Evolutionary conservation across 2,888 invertebrate genomes (phyloP).

Genomic region (Julus scanicus): DNA sequence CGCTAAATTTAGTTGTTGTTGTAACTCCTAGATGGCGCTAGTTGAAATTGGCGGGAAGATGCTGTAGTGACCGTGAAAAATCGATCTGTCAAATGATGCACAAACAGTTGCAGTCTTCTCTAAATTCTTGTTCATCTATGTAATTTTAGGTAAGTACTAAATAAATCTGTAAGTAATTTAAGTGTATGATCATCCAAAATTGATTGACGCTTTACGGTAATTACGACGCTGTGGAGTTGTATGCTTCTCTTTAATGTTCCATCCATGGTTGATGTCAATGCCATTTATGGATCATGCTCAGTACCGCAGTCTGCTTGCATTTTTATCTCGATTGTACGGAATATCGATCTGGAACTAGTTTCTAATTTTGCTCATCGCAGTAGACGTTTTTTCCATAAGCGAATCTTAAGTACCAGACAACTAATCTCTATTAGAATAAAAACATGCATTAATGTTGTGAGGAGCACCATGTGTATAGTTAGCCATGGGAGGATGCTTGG

Average conservation of each 20-base stretch:
- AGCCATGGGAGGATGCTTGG: constrained; percentile 52
- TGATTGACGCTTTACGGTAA: not conserved
- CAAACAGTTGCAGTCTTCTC: not conserved
- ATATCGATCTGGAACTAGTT: constrained; percentile 14
- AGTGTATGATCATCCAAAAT: not conserved
- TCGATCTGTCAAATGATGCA: not conserved
- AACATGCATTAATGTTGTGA: not conserved
- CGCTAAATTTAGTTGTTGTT: not conserved
- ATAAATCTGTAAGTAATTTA: not conserved
- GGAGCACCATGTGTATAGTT: not conserved
- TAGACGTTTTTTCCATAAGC: not conserved
- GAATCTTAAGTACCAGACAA: not conserved
- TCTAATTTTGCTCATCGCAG: not conserved
- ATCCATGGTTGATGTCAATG: constrained; percentile 31
- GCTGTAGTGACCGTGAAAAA: not conserved
- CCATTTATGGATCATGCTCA: constrained; percentile 40
- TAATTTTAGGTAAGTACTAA: not conserved
- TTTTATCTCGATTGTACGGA: not conserved
- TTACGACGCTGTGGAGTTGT: not conserved
- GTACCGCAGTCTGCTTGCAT: not conserved
- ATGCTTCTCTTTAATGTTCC: not conserved
- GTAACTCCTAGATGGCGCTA: constrained; percentile 6
- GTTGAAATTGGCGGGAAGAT: constrained; percentile 43
- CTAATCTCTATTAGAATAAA: not conserved
- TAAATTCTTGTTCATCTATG: not conserved